These are phyloP conservation scores for Epinephelus coioides DNA, from an alignment of 2,797 vertebrate genomes.

Conservation along the genomic window DNA sequence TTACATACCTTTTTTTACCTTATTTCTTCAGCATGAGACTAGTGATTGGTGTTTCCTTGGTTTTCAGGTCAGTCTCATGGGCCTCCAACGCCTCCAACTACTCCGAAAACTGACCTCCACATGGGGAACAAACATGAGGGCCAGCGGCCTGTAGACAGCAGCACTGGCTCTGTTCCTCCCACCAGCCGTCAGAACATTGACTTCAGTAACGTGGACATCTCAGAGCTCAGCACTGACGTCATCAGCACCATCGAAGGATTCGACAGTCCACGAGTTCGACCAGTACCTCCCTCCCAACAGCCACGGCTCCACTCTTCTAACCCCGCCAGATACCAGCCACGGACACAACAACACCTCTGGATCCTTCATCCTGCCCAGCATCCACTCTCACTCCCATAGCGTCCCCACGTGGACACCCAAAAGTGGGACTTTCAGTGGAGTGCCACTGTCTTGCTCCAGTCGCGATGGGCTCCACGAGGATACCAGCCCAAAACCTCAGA, in stretches of 20 bases:
- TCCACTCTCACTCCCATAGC: constrained; percentile 54
- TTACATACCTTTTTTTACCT: not conserved
- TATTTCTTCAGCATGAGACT: not conserved
- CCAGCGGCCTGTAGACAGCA: constrained; percentile 81
- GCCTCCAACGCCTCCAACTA: constrained; percentile 92
- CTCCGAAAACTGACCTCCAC: constrained; percentile 90
- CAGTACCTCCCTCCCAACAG: constrained; percentile 92
- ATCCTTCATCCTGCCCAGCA: constrained; percentile 79
- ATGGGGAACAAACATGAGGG: constrained; percentile 86
- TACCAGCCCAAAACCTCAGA: constrained; percentile 83
- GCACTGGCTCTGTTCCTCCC: not conserved
- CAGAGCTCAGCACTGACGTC: constrained; percentile 93
- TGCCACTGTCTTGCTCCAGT: constrained; percentile 62
- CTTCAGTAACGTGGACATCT: constrained; percentile 96
- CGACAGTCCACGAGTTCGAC: constrained; percentile 93
- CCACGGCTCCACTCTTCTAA: constrained; percentile 44
- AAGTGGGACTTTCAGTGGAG: constrained; percentile 48
- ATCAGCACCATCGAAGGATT: constrained; percentile 93
- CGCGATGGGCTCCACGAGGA: constrained; percentile 63
- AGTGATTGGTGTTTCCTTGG: not conserved
- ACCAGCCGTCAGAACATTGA: constrained; percentile 92
- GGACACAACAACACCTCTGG: constrained; percentile 72
- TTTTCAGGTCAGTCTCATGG: constrained; percentile 90
- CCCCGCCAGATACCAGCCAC: constrained; percentile 77
- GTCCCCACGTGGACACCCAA: constrained; percentile 87